Percentiles rank a stretch among this genome's conserved stretches.
phyloP scores from a whole-genome alignment of 2,888 invertebrate genomes.

The Lepidochrysops patricia region DNA sequence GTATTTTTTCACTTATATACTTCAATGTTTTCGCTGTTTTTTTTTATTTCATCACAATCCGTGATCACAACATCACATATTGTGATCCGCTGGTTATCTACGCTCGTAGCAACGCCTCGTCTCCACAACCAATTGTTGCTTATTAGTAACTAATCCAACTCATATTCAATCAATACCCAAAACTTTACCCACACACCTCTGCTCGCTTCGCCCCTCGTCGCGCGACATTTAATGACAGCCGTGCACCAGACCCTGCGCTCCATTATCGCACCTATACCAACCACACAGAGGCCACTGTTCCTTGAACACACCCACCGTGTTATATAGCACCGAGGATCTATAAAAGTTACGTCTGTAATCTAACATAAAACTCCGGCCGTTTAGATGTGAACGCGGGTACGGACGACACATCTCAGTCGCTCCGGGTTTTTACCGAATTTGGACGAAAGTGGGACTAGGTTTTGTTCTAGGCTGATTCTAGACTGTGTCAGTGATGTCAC shows the following conservation, averaged over 20 bases:
- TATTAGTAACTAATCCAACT: conserved; percentile 71
- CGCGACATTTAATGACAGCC: conserved; percentile 76
- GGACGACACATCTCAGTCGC: conserved; percentile 73
- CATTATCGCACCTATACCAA: conserved; percentile 50
- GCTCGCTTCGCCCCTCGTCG: conserved; percentile 64
- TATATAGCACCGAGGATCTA: conserved; percentile 76
- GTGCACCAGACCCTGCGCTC: conserved; percentile 54
- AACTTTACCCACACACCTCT: conserved; percentile 73
- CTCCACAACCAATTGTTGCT: conserved; percentile 62
- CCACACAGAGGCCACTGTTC: conserved; percentile 54
- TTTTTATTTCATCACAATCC: too few relatives aligned
- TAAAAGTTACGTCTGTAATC: conserved; percentile 76
- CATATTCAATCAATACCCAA: conserved; percentile 76
- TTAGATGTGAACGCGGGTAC: conserved; percentile 75
- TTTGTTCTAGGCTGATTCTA: conserved; percentile 61
- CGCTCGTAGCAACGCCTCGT: background rate
- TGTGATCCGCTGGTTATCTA: too few relatives aligned
- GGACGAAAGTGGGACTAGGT: conserved; percentile 44
- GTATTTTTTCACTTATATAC: too few relatives aligned
- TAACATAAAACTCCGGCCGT: conserved; percentile 76
- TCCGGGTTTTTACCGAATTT: conserved; percentile 74
- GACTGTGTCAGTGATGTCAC: conserved; percentile 57
- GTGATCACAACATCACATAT: too few relatives aligned
- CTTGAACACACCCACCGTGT: conserved; percentile 65
- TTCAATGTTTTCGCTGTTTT: too few relatives aligned